Percentiles rank a stretch among this genome's conserved stretches.
These are phyloP conservation scores for Heliconius nattereri DNA, from an alignment of 1,140 invertebrate species.

Conservation along the genomic window DNA sequence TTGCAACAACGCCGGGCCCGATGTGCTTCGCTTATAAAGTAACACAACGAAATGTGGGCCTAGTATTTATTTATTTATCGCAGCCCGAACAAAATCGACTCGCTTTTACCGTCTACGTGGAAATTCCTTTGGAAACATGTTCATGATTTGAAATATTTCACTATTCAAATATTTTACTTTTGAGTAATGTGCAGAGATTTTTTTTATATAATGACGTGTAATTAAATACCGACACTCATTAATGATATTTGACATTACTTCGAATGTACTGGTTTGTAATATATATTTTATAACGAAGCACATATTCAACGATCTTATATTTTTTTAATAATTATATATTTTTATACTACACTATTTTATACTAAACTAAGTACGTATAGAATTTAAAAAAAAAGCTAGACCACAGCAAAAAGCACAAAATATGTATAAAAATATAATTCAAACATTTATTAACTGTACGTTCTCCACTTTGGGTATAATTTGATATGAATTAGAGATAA, in stretches of 20 bases:
- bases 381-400: no score
- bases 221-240: not conserved
- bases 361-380: not conserved
- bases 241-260: not conserved
- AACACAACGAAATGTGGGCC: slow-evolving; percentile 61
- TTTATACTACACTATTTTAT: no score
- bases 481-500: slow-evolving; percentile 6
- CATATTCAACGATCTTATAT: no score
- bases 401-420: not conserved
- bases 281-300: not conserved
- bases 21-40: slow-evolving; percentile 74
- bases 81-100: slow-evolving; percentile 39
- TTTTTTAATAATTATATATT: no score
- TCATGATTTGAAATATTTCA: slow-evolving; percentile 9
- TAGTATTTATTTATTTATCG: slow-evolving; percentile 68
- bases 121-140: slow-evolving; percentile 23
- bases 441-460: not conserved
- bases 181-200: not conserved
- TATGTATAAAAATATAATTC: not conserved
- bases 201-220: not conserved
- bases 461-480: not conserved
- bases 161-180: not conserved
- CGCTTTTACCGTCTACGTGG: slow-evolving; percentile 46
- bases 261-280: not conserved
- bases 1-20: slow-evolving; percentile 60